Percentiles rank a stretch among this genome's conserved stretches.
Conservation (phyloP, 2,113 vertebrate genomes). For the Chaenocephalus aceratus region DNA sequence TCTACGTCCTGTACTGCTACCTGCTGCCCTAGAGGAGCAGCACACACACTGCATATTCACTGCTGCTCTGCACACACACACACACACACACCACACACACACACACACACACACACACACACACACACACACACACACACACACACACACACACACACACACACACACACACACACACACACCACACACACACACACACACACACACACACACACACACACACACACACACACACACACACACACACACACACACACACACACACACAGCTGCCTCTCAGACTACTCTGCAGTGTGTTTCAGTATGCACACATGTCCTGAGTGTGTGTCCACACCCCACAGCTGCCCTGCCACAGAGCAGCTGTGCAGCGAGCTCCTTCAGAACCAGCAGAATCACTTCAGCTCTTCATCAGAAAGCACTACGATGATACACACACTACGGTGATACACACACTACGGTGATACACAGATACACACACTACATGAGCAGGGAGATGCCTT, state of each 20-base stretch:
- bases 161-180: no score
- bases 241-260: no score
- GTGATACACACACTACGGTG: no score
- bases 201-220: neutral
- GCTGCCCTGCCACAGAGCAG: conserved; percentile 11
- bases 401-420: conserved; percentile 10
- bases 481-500: conserved; percentile 57
- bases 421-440: neutral
- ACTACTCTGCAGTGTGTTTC: conserved; percentile 9
- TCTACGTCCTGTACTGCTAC: conserved; percentile 84
- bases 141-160: neutral
- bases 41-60: neutral
- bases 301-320: neutral
- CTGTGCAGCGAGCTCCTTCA: conserved; percentile 32
- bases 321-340: conserved; percentile 13
- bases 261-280: conserved; percentile 3
- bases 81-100: neutral
- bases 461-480: neutral
- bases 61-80: neutral
- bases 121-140: neutral
- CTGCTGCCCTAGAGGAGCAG: conserved; percentile 70
- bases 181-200: no score
- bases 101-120: no score
- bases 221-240: no score
- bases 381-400: neutral